Evolutionary conservation across 2,113 vertebrate species (phyloP).

Genomic region (Echinops telfairi): DNA sequence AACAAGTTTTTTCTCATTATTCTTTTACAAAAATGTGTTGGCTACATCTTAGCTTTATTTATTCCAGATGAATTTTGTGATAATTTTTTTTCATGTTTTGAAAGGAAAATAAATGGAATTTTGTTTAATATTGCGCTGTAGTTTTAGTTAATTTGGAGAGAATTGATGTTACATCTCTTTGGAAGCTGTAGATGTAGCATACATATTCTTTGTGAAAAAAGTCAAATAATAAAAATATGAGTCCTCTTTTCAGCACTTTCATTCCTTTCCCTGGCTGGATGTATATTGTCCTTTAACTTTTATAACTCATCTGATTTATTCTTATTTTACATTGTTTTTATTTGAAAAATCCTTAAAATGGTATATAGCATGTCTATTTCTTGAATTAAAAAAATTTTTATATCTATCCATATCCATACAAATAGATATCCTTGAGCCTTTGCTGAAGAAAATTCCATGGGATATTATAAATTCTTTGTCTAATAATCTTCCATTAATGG

Average conservation of each 20-base stretch:
- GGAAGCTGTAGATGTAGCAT: not conserved
- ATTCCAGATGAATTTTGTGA: not conserved
- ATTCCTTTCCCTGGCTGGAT: slow-evolving; percentile 28
- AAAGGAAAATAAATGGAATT: slow-evolving; percentile 56
- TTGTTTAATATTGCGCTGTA: slow-evolving; percentile 10
- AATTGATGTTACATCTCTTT: slow-evolving; percentile 31
- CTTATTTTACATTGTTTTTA: not conserved
- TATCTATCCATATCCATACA: not conserved
- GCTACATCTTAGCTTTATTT: slow-evolving; percentile 25
- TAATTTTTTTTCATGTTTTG: slow-evolving; percentile 39
- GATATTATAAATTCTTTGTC: too few species aligned
- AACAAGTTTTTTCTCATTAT: slow-evolving; percentile 23
- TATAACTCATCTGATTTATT: not conserved
- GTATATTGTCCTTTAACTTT: not conserved
- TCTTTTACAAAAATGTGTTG: slow-evolving; percentile 43
- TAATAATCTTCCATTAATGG: not conserved
- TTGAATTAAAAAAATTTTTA: slow-evolving; percentile 6
- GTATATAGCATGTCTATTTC: not conserved
- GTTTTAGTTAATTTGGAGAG: slow-evolving; percentile 8
- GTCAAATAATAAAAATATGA: not conserved
- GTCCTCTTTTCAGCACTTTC: not conserved
- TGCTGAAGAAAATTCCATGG: not conserved
- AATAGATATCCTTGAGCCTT: not conserved
- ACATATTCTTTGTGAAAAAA: not conserved
- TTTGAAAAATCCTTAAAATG: not conserved